Evolutionary conservation across 2,888 invertebrate genomes (phyloP), one percentile per base, ranked within the genome.

Genomic region (Limenitis camilla): DNA sequence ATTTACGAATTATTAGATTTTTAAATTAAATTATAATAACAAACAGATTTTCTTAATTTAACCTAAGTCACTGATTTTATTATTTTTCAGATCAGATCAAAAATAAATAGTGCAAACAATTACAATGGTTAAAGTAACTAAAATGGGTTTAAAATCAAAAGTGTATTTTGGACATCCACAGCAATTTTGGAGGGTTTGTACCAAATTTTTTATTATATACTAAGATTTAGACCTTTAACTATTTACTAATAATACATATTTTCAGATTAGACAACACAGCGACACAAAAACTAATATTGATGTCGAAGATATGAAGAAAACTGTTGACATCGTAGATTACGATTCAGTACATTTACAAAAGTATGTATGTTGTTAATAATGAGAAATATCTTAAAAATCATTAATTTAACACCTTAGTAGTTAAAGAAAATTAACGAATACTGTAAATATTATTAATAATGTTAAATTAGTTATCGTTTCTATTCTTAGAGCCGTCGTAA

Each of bases 131-230:
- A 72, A 56, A 54, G 62, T 35, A 67, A 71, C 59, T 60, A 62
- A 47, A 72, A 70, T 59, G 64, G 72, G 40, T 44, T 42, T 30
- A 28, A 56, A 42, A 50, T 31, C 46, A n/a, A 54, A 49, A 19
- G 70, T 81, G 36, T 79, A 81, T 57, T 80, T 77, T 53, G 81
- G 81, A 53, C 81, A 81, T 62, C 79, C 81, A 0, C 64, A 65
- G 29, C 68, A 70, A 42, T 81, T 81, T 67, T 81, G 81, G 81
- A 69, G 65, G 67, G 81, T 81, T 59, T 64, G 71, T 64, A 30
- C n/a, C n/a, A 30, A 2, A 49, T 40, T 35, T 45, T 31, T 36
- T 27, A 32, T 4, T 29, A 4, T 11, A 33, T 10, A 6, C 19
- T 11, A 7, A 10, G 8, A 6, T 38, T 38, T 11, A 38, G 10